Percentiles rank a stretch among this genome's conserved stretches.
These are phyloP conservation scores for Macrosoma leucophasiata DNA, from an alignment of 2,888 invertebrate genomes.

Conservation along the genomic window DNA sequence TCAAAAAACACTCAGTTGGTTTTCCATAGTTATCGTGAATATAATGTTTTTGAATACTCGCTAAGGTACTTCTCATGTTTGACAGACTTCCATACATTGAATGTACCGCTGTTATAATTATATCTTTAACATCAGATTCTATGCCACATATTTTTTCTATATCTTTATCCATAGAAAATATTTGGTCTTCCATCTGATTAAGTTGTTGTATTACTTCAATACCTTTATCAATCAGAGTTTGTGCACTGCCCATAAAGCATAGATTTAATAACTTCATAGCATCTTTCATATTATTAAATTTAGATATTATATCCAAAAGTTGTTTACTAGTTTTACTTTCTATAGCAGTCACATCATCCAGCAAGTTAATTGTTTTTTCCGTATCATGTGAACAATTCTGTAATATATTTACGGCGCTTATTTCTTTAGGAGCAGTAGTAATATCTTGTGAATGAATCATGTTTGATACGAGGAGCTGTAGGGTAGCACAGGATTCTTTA, in stretches of 20 bases:
- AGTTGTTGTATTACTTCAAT: slow-evolving; percentile 55
- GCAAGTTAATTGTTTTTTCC: slow-evolving; percentile 47
- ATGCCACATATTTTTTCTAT: no score
- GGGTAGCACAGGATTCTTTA: slow-evolving; percentile 59
- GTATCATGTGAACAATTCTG: slow-evolving; percentile 43
- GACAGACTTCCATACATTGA: slow-evolving; percentile 70
- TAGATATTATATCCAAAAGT: slow-evolving; percentile 29
- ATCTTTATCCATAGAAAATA: slow-evolving; percentile 54
- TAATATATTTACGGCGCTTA: slow-evolving; percentile 29
- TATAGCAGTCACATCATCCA: slow-evolving; percentile 51
- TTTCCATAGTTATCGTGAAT: slow-evolving; percentile 64
- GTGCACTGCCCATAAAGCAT: slow-evolving; percentile 40
- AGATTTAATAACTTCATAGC: slow-evolving; percentile 42
- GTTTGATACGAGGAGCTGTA: slow-evolving; percentile 49
- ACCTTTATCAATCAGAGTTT: slow-evolving; percentile 57
- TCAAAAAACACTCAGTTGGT: slow-evolving; percentile 50
- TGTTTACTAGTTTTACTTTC: slow-evolving; percentile 39
- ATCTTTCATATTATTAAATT: slow-evolving; percentile 39
- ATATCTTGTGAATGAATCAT: slow-evolving; percentile 44
- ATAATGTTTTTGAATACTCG: slow-evolving; percentile 58
- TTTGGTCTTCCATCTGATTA: slow-evolving; percentile 59
- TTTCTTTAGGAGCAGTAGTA: slow-evolving; percentile 26
- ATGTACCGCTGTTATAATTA: slow-evolving; percentile 61
- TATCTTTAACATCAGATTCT: slow-evolving; percentile 31
- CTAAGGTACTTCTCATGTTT: slow-evolving; percentile 70